Evolutionary conservation across 37 sponge, comb jelly and placozoan genomes (phyloP), one percentile per base, ranked within the genome.

Genomic region (Aplysina aerophoba): DNA sequence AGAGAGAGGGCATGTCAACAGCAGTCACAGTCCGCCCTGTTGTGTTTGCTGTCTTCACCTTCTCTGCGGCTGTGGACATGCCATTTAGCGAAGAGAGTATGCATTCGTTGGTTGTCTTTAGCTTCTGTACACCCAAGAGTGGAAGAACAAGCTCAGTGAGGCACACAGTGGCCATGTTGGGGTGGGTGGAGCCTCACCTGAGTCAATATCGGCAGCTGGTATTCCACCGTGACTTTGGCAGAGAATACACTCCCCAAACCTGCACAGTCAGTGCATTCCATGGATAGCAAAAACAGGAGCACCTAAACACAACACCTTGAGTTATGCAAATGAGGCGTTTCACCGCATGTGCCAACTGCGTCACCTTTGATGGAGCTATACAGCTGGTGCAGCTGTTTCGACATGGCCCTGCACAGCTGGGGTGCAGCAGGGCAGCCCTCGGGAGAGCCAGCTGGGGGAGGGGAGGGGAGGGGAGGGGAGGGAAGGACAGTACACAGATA

Each of bases 41-140:
- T 8, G 50, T 11, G 50, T 44, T 8, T 44, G 50, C 8, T 44
- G 3, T 3, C 3, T 8, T 8, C 8, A 89, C 92, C 86, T 88
- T 83, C 22, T 86, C 36, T 1, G 56, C 82, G 24, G 89, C 79
- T 13, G 80, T 41, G 36, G 27, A 56, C 21, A 93, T 57, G 17
- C 87, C 86, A 71, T 85, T 75, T 22, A 95, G 82, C 24, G 86
- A 62, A 36, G 96, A 93, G 0, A 90, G 83, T 24, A 93, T 85
- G 40, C 96, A 95, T 50, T 95, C 96, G 59, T 95, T 91, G 65
- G 94, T 90, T 15, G 93, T 93, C 36, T 88, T 93, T 36, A 95
- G 89, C 79, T 80, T 91, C 96, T 95, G 69, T 0, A 35, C 55
- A 17, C 3, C 3, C 67, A 8, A 79, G 6, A 20, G 40, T 8